phyloP scores from a whole-genome alignment of 2,888 invertebrate species.

The Euzetes globulus region DNA sequence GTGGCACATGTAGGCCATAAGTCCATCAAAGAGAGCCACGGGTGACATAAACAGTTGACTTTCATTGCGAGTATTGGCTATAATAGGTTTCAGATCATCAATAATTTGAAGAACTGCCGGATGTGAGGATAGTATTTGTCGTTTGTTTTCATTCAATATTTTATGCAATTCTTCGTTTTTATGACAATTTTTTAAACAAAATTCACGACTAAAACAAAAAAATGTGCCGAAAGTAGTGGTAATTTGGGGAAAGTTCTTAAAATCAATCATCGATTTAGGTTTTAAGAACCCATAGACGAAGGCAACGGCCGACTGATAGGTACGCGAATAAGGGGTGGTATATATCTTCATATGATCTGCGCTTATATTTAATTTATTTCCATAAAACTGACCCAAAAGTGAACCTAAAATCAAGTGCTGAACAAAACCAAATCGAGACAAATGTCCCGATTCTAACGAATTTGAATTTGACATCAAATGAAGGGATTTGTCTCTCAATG shows the following conservation, averaged over 20 bases:
- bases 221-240: neutral
- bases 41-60: neutral
- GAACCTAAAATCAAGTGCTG: slow-evolving; percentile 74
- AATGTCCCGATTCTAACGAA: slow-evolving; percentile 71
- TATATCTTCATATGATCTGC: slow-evolving; percentile 54
- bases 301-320: slow-evolving; percentile 81
- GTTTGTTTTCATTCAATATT: neutral
- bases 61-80: neutral
- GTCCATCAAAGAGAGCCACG: slow-evolving; percentile 66
- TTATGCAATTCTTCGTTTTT: neutral
- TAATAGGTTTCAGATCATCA: slow-evolving; percentile 46
- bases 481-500: neutral
- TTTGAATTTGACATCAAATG: slow-evolving; percentile 54
- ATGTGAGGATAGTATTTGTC: slow-evolving; percentile 52
- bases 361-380: slow-evolving; percentile 44
- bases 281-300: slow-evolving; percentile 62
- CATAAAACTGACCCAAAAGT: slow-evolving; percentile 51
- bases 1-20: slow-evolving; percentile 78
- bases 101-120: slow-evolving; percentile 66
- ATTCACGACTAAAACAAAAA: slow-evolving; percentile 15
- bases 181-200: neutral
- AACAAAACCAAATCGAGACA: slow-evolving; percentile 69
- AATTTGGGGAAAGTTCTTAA: neutral
- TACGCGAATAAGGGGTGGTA: slow-evolving; percentile 77
- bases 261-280: neutral